Evolutionary conservation across 2,888 invertebrate species (phyloP).

Genomic region (Parnassius apollo): DNA sequence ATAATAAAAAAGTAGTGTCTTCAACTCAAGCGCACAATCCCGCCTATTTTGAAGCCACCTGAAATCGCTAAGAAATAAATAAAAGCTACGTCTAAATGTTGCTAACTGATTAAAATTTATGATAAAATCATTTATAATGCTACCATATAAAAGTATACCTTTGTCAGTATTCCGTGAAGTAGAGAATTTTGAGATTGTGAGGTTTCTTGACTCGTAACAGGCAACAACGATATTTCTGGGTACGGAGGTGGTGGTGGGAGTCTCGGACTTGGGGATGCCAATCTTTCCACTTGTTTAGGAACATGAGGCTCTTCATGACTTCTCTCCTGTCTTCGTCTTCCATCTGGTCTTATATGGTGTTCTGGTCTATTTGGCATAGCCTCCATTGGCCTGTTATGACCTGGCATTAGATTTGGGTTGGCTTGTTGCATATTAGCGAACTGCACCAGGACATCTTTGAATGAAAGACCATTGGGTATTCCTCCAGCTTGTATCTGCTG

Average conservation of each 20-base stretch:
- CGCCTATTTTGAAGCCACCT: constrained; percentile 22
- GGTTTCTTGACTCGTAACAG: constrained; percentile 77
- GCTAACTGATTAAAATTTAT: constrained; percentile 13
- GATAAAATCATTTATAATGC: constrained; percentile 21
- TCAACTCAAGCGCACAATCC: constrained; percentile 13
- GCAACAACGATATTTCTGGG: constrained; percentile 90
- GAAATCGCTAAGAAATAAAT: constrained; percentile 12
- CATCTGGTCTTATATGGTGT: constrained; percentile 57
- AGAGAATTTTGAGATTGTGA: constrained; percentile 80
- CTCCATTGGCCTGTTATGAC: constrained; percentile 50
- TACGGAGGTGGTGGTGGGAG: constrained; percentile 85
- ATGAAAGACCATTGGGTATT: constrained; percentile 75
- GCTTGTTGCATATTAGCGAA: constrained; percentile 83
- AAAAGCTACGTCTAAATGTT: constrained; percentile 18
- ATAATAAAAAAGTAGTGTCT: constrained; percentile 3
- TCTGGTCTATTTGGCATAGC: constrained; percentile 56
- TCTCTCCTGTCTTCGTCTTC: constrained; percentile 47
- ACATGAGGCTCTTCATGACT: constrained; percentile 49
- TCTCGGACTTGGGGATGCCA: constrained; percentile 62
- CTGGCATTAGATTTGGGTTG: constrained; percentile 55
- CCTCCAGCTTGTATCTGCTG: constrained; percentile 74
- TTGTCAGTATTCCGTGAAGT: constrained; percentile 89
- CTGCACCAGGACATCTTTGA: constrained; percentile 89
- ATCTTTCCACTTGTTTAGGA: constrained; percentile 56
- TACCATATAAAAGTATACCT: constrained; percentile 59